phyloP scores from a whole-genome alignment of 2,797 vertebrate genomes.

The Cyprinella venusta region DNA sequence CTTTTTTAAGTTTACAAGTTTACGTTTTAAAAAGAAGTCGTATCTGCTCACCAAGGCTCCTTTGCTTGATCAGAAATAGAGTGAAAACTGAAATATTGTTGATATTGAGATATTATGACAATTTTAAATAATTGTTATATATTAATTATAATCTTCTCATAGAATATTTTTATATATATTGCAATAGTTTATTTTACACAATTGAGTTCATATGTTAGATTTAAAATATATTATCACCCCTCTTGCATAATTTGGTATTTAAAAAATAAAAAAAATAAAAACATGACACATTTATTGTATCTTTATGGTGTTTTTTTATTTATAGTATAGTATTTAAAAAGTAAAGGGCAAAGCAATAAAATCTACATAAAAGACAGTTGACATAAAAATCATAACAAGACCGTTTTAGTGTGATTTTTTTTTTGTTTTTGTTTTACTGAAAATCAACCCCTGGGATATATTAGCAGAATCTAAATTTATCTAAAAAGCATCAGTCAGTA shows the following conservation, averaged over 20 bases:
- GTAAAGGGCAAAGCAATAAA: not conserved
- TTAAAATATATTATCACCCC: not conserved
- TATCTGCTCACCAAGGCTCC: too few relatives aligned
- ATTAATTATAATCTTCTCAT: not conserved
- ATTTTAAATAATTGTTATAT: not conserved
- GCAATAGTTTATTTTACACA: not conserved
- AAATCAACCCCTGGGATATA: not conserved
- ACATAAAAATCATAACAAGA: not conserved
- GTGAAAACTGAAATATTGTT: not conserved
- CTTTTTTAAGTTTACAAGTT: not conserved
- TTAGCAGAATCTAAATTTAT: not conserved
- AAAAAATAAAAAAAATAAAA: too few relatives aligned
- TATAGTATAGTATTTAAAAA: not conserved
- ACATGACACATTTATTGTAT: too few relatives aligned
- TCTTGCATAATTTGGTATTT: not conserved
- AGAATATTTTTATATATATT: not conserved
- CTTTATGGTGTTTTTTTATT: too few relatives aligned
- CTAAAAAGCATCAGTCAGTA: not conserved
- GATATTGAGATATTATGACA: not conserved
- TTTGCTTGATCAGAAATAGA: not conserved
- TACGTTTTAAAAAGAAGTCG: not conserved
- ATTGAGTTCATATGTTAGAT: not conserved
- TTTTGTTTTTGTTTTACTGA: not conserved
- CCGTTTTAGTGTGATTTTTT: not conserved
- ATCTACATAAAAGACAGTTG: not conserved